These are phyloP conservation scores for Mystacides longicornis DNA, from an alignment of 2,888 invertebrate species.

Conservation along the genomic window DNA sequence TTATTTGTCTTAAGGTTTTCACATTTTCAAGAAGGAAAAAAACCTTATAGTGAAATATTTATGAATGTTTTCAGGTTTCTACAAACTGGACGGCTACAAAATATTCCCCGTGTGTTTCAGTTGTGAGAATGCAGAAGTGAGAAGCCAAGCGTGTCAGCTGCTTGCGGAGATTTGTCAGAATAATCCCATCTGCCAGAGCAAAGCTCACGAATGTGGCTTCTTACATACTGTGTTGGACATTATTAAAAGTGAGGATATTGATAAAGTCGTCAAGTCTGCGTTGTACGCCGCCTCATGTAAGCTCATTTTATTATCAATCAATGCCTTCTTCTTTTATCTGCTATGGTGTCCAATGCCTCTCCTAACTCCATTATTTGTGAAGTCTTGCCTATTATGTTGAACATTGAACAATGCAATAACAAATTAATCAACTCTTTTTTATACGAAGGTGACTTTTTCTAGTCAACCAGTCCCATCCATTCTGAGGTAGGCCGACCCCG, in stretches of 20 bases:
- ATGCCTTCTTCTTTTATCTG: no score
- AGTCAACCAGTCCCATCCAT: no score
- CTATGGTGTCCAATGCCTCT: no score
- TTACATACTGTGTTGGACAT: slow-evolving; percentile 56
- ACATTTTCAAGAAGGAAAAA: no score
- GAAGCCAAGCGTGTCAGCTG: slow-evolving; percentile 58
- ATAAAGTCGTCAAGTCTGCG: slow-evolving; percentile 56
- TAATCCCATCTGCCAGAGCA: slow-evolving; percentile 73
- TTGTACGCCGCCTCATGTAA: slow-evolving; percentile 75
- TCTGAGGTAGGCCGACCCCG: no score
- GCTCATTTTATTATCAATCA: slow-evolving; percentile 33
- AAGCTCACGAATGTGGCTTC: slow-evolving; percentile 57
- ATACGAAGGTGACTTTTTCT: no score
- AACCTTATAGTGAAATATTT: no score
- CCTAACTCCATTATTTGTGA: no score
- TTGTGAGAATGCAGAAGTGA: slow-evolving; percentile 53
- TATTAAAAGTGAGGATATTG: slow-evolving; percentile 49
- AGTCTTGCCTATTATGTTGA: no score
- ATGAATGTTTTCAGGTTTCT: slow-evolving; percentile 67
- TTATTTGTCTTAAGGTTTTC: no score
- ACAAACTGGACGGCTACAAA: slow-evolving; percentile 74
- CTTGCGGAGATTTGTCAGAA: slow-evolving; percentile 79
- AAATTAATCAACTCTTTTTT: no score
- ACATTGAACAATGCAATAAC: no score
- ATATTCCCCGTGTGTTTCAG: slow-evolving; percentile 62